A percentile compares a stretch with the other conserved stretches of the same genome.
These are phyloP conservation scores for Xenus cinereus DNA, from an alignment of 2,113 vertebrate genomes.

Conservation along the genomic window DNA sequence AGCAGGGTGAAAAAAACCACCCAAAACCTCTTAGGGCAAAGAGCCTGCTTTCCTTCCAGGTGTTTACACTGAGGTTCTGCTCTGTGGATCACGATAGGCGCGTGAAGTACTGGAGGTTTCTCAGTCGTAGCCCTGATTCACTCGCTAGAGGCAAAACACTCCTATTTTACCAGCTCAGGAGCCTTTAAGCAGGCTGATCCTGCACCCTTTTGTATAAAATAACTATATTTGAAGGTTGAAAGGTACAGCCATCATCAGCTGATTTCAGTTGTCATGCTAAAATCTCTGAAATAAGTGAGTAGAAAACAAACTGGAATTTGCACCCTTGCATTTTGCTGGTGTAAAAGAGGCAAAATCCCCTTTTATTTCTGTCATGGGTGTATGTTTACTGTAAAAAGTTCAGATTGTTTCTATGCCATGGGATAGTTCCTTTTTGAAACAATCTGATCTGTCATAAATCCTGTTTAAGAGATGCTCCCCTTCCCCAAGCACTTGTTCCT, in stretches of 20 bases:
- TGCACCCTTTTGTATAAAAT: neutral
- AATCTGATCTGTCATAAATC: neutral
- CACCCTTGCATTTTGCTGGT: neutral
- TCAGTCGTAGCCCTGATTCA: neutral
- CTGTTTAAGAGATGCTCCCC: neutral
- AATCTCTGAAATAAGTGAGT: neutral
- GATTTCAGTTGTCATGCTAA: neutral
- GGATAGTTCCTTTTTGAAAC: neutral
- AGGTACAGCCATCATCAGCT: fast-evolving
- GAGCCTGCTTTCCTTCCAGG: neutral
- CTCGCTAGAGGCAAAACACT: neutral
- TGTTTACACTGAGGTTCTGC: neutral
- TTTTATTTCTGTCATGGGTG: neutral
- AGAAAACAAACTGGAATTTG: neutral
- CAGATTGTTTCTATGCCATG: neutral
- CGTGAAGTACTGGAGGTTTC: fast-evolving
- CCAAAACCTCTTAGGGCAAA: neutral
- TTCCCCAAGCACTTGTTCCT: neutral
- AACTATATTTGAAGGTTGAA: neutral
- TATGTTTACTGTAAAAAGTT: neutral
- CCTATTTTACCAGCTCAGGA: neutral
- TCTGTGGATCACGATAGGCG: neutral
- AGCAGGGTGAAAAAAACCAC: neutral
- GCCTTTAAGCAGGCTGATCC: neutral
- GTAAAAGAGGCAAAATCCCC: neutral